Conservation (phyloP, 2,888 invertebrate genomes). For the Pseudolycoriella hygida region DNA sequence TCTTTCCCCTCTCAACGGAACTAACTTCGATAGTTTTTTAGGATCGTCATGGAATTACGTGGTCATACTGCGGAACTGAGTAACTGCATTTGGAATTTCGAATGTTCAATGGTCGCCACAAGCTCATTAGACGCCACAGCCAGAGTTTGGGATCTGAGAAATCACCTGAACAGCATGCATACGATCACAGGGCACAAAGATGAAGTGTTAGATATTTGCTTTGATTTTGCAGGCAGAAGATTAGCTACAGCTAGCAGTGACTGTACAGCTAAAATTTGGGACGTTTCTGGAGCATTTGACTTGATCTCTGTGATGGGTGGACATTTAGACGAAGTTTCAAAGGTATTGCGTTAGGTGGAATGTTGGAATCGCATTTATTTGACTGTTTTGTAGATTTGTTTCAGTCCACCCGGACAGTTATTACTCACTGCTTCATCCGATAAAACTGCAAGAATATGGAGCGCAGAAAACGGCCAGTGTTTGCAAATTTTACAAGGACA, state of each 20-base stretch:
- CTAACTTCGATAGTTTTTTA: no score
- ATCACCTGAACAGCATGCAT: slow-evolving; percentile 34
- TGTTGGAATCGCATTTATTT: slow-evolving; percentile 5
- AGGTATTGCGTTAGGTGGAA: slow-evolving; percentile 24
- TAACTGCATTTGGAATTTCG: slow-evolving; percentile 50
- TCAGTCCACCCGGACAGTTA: slow-evolving; percentile 59
- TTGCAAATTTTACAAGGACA: slow-evolving; percentile 59
- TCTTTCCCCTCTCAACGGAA: no score
- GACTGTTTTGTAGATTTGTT: slow-evolving; percentile 39
- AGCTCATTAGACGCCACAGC: slow-evolving; percentile 54
- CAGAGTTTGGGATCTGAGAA: slow-evolving; percentile 49
- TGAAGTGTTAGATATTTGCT: slow-evolving; percentile 57
- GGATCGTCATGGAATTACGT: slow-evolving; percentile 36
- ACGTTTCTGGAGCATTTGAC: slow-evolving; percentile 36
- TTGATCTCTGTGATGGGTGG: slow-evolving; percentile 42
- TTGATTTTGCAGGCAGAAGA: slow-evolving; percentile 53
- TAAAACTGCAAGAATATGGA: slow-evolving; percentile 55
- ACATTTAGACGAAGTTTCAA: slow-evolving; percentile 50
- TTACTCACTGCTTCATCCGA: slow-evolving; percentile 62
- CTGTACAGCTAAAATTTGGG: slow-evolving; percentile 54
- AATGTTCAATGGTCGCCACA: slow-evolving; percentile 45
- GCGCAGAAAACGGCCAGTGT: slow-evolving; percentile 41
- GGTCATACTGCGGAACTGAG: slow-evolving; percentile 52
- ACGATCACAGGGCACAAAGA: slow-evolving; percentile 42
- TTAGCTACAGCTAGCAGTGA: slow-evolving; percentile 62